Percentiles rank a stretch among this genome's conserved stretches.
phyloP scores from a whole-genome alignment of 2,797 vertebrate genomes.

The Manis pentadactyla region DNA sequence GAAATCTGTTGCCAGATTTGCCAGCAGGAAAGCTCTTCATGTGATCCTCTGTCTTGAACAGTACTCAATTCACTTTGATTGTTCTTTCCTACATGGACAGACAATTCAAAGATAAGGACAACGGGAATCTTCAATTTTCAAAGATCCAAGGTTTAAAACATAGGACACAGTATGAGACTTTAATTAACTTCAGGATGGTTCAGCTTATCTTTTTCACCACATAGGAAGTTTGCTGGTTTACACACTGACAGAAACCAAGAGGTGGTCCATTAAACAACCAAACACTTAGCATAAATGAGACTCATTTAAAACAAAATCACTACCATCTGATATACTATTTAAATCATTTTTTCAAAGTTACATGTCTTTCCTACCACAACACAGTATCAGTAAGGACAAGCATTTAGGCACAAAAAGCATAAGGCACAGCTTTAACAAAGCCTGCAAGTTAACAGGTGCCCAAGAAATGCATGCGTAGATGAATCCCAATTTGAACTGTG shows the following conservation, averaged over 20 bases:
- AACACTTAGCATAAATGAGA: constrained; percentile 30
- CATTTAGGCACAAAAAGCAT: background rate
- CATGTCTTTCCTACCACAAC: background rate
- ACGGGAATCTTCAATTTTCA: background rate
- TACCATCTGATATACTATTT: background rate
- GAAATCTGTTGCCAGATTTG: constrained; percentile 69
- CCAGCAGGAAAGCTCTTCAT: constrained; percentile 64
- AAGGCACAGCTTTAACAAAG: background rate
- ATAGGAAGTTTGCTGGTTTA: background rate
- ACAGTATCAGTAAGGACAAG: background rate
- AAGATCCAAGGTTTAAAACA: background rate
- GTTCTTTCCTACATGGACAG: constrained; percentile 33
- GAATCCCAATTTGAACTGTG: background rate
- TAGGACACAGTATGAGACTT: background rate
- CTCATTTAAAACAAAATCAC: constrained; percentile 24
- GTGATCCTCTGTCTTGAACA: constrained; percentile 25
- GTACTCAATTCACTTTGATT: constrained; percentile 10
- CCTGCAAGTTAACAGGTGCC: background rate
- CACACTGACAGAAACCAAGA: constrained; percentile 3
- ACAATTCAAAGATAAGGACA: constrained; percentile 33
- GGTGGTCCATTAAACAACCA: background rate
- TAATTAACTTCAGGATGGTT: background rate
- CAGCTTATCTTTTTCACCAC: background rate
- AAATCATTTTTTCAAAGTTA: background rate
- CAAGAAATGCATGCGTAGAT: background rate